A percentile compares a stretch with the other conserved stretches of the same genome.
Conservation (phyloP, 1,140 invertebrate species). For the Hestina assimilis region DNA sequence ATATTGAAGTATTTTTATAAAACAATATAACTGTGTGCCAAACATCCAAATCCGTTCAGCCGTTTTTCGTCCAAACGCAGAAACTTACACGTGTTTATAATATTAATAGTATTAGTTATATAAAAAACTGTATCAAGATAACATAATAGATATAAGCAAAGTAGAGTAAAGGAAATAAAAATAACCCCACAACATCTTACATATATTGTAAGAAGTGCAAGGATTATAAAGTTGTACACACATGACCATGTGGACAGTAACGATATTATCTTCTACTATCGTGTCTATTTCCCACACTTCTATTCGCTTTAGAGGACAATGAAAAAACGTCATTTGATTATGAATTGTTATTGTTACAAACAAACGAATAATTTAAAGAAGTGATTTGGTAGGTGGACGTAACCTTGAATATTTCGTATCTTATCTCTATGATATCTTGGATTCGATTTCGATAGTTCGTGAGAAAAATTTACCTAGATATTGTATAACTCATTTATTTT, state of each 20-base stretch:
- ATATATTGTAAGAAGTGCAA: background rate
- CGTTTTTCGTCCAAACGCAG: too few relatives aligned
- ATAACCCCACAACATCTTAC: background rate
- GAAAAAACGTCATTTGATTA: slow-evolving; percentile 7
- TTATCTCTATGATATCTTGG: background rate
- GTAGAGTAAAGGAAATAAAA: background rate
- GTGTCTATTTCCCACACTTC: slow-evolving; percentile 16
- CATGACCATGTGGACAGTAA: background rate
- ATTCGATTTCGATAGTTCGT: too few relatives aligned
- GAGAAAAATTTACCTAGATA: too few relatives aligned
- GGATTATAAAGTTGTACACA: background rate
- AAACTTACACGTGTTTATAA: too few relatives aligned
- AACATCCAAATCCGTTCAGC: too few relatives aligned
- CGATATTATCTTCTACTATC: background rate
- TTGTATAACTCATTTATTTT: too few relatives aligned
- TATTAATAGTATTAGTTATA: too few relatives aligned
- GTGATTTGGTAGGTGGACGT: background rate
- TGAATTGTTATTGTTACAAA: slow-evolving; percentile 21
- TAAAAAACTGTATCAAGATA: background rate
- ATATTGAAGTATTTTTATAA: too few relatives aligned
- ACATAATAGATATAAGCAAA: background rate
- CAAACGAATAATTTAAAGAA: background rate
- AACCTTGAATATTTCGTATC: background rate
- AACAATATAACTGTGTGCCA: too few relatives aligned
- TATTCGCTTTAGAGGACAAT: slow-evolving; percentile 16